phyloP scores from a whole-genome alignment of 1,140 invertebrate species.

The Popillia japonica region DNA sequence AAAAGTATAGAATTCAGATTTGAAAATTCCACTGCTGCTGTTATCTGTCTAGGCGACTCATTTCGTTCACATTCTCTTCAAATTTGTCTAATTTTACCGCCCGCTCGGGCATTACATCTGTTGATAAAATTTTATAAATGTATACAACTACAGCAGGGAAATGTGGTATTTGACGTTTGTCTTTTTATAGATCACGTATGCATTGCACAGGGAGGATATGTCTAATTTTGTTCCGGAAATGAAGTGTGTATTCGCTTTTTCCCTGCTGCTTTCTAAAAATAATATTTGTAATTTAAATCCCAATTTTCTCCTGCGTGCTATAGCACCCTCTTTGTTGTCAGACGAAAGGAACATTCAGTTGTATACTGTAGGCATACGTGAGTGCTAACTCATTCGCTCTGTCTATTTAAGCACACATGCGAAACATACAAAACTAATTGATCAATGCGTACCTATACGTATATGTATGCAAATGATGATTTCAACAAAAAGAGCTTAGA shows the following conservation, averaged over 20 bases:
- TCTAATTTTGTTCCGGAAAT: background rate
- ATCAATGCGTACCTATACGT: too few species aligned
- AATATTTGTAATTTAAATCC: conserved; percentile 13
- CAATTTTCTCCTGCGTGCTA: background rate
- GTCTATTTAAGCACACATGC: too few species aligned
- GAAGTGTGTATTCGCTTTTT: background rate
- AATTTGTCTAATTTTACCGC: conserved; percentile 8
- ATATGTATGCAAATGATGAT: too few species aligned
- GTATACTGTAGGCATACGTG: too few species aligned
- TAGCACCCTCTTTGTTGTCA: background rate
- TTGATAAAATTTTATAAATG: conserved; percentile 25
- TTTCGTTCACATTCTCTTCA: background rate
- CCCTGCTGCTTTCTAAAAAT: conserved; percentile 3
- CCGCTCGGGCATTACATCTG: background rate
- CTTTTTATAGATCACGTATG: background rate
- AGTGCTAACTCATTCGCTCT: too few species aligned
- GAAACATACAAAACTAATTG: too few species aligned
- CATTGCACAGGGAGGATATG: background rate
- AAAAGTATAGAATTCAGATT: background rate
- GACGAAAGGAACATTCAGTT: background rate
- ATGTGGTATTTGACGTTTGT: conserved; percentile 2
- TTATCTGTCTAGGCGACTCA: background rate
- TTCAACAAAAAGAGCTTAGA: too few species aligned
- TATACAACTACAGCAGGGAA: background rate
- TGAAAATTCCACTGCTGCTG: background rate